phyloP scores from a whole-genome alignment of 2,888 invertebrate genomes.

The Chrysopilus asiliformis region DNA sequence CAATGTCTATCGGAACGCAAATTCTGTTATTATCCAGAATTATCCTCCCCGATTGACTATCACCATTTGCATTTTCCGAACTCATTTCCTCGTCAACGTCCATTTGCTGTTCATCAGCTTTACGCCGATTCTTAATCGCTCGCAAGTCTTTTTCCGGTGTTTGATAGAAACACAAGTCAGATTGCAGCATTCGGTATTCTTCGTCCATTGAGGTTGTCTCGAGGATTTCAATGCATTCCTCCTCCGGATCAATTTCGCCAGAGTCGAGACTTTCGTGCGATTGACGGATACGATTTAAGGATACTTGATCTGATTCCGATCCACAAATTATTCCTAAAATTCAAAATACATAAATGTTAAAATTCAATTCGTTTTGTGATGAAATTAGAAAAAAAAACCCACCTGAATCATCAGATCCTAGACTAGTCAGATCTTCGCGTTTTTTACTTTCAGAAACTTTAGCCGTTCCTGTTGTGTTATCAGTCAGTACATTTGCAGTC shows the following conservation, averaged over 20 bases:
- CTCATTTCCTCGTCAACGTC: conserved; percentile 16
- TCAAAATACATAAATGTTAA: background rate
- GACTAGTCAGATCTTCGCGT: conserved; percentile 40
- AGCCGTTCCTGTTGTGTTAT: conserved; percentile 7
- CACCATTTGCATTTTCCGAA: conserved; percentile 13
- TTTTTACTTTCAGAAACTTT: conserved; percentile 22
- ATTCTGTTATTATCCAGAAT: conserved; percentile 15
- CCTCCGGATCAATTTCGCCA: conserved; percentile 46
- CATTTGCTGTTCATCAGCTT: conserved; percentile 22
- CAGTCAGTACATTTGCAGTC: conserved; percentile 16
- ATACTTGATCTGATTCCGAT: conserved; percentile 37
- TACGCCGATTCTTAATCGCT: conserved; percentile 28
- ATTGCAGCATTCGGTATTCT: conserved; percentile 32
- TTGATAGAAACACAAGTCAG: conserved; percentile 32
- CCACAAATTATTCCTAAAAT: conserved; percentile 40
- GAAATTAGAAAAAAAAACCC: conserved; percentile 8
- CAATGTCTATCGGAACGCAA: conserved; percentile 20
- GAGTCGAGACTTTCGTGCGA: conserved; percentile 59
- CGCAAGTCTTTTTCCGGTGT: conserved; percentile 30
- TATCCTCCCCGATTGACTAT: conserved; percentile 3
- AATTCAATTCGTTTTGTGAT: background rate
- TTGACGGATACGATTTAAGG: conserved; percentile 38
- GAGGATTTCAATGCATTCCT: conserved; percentile 39
- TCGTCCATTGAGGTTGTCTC: conserved; percentile 36
- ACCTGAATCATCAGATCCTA: conserved; percentile 46